Evolutionary conservation across 2,113 vertebrate species (phyloP).

Genomic region (Nibea albiflora): DNA sequence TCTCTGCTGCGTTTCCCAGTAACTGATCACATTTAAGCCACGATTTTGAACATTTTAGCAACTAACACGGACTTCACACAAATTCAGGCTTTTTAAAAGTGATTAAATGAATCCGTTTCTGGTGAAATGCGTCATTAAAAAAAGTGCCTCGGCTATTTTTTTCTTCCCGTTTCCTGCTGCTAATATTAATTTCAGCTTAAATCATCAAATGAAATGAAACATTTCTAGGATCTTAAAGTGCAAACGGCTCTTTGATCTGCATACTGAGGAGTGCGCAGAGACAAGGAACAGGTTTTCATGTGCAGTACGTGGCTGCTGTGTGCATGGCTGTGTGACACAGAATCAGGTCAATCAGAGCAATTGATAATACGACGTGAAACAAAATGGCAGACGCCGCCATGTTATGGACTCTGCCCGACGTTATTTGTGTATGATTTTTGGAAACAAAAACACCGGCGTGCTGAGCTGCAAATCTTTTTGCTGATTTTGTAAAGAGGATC

Average conservation of each 20-base stretch:
- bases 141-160: background rate
- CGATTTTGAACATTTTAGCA: background rate
- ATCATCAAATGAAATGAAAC: background rate
- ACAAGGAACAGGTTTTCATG: background rate
- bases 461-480: background rate
- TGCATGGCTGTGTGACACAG: constrained; percentile 27
- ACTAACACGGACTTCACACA: background rate
- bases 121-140: background rate
- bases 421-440: background rate
- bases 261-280: background rate
- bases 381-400: constrained; percentile 77
- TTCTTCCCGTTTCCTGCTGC: background rate
- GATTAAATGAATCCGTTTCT: background rate
- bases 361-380: constrained; percentile 52
- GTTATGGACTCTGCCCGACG: constrained; percentile 38
- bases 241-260: background rate
- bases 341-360: constrained; percentile 48
- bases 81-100: background rate
- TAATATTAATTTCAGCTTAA: background rate
- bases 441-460: background rate
- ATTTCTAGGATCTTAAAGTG: background rate
- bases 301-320: constrained; percentile 5
- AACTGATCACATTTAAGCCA: constrained; percentile 1
- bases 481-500: background rate
- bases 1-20: background rate